Conservation (phyloP, 2,797 vertebrate species). For the Perdix hodgsoniae region DNA sequence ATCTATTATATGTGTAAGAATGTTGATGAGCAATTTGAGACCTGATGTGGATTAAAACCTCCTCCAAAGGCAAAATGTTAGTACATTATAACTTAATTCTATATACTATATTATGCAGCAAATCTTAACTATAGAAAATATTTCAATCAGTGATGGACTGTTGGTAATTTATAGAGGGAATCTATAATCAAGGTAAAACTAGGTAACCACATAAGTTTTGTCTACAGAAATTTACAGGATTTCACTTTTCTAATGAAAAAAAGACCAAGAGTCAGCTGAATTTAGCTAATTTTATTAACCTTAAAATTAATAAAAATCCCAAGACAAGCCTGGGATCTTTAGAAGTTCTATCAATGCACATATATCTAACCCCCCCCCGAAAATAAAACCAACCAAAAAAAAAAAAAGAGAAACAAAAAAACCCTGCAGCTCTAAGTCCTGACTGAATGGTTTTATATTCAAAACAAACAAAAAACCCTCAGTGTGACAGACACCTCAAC, state of each 20-base stretch:
- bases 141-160: constrained; percentile 81
- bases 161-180: constrained; percentile 77
- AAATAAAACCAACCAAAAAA: not conserved
- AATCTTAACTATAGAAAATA: constrained; percentile 82
- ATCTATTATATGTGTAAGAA: constrained; percentile 71
- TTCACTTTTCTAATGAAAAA: constrained; percentile 79
- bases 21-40: constrained; percentile 69
- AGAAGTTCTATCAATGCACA: constrained; percentile 89
- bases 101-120: constrained; percentile 83
- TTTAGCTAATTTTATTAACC: constrained; percentile 99
- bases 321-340: constrained; percentile 89
- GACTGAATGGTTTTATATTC: constrained; percentile 83
- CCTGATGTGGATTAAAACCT: constrained; percentile 78
- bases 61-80: constrained; percentile 80
- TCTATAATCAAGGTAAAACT: constrained; percentile 79
- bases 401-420: constrained; percentile 72
- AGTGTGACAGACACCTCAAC: constrained; percentile 89
- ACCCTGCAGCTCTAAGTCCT: constrained; percentile 90
- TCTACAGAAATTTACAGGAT: constrained; percentile 80
- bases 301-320: constrained; percentile 97
- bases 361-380: constrained; percentile 86
- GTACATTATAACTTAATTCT: constrained; percentile 82
- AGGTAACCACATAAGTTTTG: constrained; percentile 76
- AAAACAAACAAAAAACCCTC: not conserved
- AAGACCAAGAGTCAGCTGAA: constrained; percentile 86